Evolutionary conservation across 2,797 vertebrate species (phyloP).

Genomic region (Tolypeutes matacus): DNA sequence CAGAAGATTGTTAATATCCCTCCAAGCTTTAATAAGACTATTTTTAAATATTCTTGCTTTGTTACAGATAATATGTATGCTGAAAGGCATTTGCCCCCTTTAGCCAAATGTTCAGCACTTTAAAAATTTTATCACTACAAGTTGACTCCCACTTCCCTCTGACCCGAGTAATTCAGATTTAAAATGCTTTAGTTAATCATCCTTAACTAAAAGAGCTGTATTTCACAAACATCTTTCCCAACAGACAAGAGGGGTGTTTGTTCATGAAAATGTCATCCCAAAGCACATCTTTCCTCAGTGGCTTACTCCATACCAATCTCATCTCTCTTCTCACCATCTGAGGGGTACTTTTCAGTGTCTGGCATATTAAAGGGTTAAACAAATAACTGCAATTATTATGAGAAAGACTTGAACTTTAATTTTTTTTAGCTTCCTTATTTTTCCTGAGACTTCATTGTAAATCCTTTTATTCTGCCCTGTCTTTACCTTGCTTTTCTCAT

Average conservation of each 20-base stretch:
- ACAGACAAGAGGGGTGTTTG: background rate
- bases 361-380: background rate
- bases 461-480: background rate
- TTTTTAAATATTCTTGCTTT: slow-evolving; percentile 55
- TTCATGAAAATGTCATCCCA: slow-evolving; percentile 4
- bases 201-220: background rate
- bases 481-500: slow-evolving; percentile 12
- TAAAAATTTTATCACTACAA: slow-evolving; percentile 45
- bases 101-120: slow-evolving; percentile 49
- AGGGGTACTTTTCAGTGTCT: background rate
- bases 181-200: slow-evolving; percentile 45
- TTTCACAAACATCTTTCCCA: slow-evolving; percentile 19
- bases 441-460: slow-evolving; percentile 24
- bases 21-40: slow-evolving; percentile 46
- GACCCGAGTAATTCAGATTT: background rate
- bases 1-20: background rate
- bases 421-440: slow-evolving; percentile 26
- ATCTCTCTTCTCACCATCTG: background rate
- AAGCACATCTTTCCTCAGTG: slow-evolving; percentile 24
- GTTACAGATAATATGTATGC: slow-evolving; percentile 3
- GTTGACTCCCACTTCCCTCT: slow-evolving; percentile 23
- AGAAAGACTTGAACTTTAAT: slow-evolving; percentile 37
- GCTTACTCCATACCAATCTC: background rate
- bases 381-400: background rate
- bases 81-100: background rate